phyloP scores from a whole-genome alignment of 64 coral and sea anemone genomes.

The Montipora foliosa region DNA sequence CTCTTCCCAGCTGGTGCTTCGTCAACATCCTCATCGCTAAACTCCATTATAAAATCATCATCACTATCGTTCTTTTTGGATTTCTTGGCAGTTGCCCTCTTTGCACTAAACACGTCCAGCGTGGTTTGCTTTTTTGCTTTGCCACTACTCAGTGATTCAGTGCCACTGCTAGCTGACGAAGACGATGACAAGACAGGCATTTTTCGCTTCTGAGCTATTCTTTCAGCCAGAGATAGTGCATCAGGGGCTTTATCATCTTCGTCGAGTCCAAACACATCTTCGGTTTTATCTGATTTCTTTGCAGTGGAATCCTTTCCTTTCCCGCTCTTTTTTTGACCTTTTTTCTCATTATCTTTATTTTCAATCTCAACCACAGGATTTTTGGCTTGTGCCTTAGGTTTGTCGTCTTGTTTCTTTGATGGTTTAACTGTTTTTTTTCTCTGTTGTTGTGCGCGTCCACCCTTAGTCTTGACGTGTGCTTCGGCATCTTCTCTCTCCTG shows the following conservation, averaged over 20 bases:
- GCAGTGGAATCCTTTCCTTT: neutral
- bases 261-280: conserved; percentile 24
- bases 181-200: neutral
- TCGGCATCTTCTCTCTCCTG: conserved; percentile 61
- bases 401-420: conserved; percentile 18
- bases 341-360: conserved; percentile 36
- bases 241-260: neutral
- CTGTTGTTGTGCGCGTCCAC: conserved; percentile 47
- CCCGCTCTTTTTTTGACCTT: neutral
- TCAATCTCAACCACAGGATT: neutral
- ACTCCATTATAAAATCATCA: conserved; percentile 68
- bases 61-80: conserved; percentile 24
- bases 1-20: conserved; percentile 17
- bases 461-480: conserved; percentile 28
- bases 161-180: conserved; percentile 18
- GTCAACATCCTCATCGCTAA: conserved; percentile 58
- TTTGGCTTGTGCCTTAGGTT: conserved; percentile 32
- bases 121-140: conserved; percentile 46
- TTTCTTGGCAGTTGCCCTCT: conserved; percentile 18
- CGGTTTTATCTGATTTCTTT: conserved; percentile 8
- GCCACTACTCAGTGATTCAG: neutral
- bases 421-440: conserved; percentile 60
- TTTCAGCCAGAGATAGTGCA: conserved; percentile 55
- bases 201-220: conserved; percentile 34
- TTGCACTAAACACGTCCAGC: conserved; percentile 11